Base-by-base conservation (phyloP, 2,888 invertebrate genomes). In the Seira sanloemensis region DNA sequence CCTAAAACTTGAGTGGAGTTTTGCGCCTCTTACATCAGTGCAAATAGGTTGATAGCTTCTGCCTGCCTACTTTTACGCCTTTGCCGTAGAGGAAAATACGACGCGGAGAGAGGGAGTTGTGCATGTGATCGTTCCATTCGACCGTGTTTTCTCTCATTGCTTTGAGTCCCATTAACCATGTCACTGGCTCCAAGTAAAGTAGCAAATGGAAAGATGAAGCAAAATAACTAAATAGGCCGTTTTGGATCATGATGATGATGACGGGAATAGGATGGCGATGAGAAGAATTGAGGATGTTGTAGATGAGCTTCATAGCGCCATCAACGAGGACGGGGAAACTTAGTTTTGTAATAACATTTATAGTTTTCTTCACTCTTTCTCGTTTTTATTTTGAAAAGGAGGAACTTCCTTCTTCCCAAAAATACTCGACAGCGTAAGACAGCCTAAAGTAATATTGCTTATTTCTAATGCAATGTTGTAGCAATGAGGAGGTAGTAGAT, bases 191-290 rank as follows among this genome's bases (percentile, higher is more conserved):
- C 21, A 19, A 25, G 46, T 75, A 16, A 72, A 72, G 62, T 75
- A 37, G 26, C 25, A 71, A 37, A 74, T 37, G 19, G 12, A 66
- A 54, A 27, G 68, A 79, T 27, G 73, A 74, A 25, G 26, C 74
- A 25, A 76, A 81, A 76, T 69, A 76, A 71, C 76, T 76, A 81
- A 75, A 81, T 76, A 81, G 81, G 76, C 75, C 81, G 76, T 81
- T 81, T 81, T 76, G 75, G 69, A 81, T 81, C 81, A 68, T 37
- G 12, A 37, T 37, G 37, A 12, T 75, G 66, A 68, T 78, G 75
- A 62, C 37, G 37, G 12, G 37, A 37, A 12, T 37, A 37, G 26
- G 78, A 62, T 71, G 68, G 19, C 74, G 73, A 67, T 79, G 73
- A 79, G 65, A 27, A 37, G 66, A 78, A 78, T 27, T 69, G 78